Percentiles rank a stretch among this genome's conserved stretches.
Conservation (phyloP, 2,113 vertebrate genomes). For the Carettochelys insculpta region DNA sequence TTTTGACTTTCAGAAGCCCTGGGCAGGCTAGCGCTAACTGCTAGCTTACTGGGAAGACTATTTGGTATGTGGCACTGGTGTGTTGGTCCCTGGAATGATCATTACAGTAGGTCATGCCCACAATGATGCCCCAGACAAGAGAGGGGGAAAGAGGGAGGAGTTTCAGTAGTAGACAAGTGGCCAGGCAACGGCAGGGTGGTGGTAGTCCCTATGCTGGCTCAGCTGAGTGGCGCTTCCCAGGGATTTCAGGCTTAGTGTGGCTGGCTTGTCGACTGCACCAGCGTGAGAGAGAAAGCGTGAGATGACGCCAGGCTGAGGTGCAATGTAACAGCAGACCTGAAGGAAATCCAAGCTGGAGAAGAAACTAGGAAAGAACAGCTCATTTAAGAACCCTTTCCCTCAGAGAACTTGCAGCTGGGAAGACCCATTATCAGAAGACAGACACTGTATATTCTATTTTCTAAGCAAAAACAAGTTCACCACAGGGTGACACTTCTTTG, state of each 20-base stretch:
- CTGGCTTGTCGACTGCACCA: rapidly evolving
- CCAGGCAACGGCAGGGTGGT: not conserved
- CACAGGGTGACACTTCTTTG: not conserved
- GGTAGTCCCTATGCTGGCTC: not conserved
- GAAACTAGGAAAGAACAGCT: not conserved
- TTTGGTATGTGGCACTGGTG: not conserved
- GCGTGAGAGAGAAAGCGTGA: not conserved
- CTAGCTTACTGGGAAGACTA: not conserved
- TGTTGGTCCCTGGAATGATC: not conserved
- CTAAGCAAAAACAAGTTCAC: not conserved
- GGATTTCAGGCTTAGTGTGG: not conserved
- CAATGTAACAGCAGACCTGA: not conserved
- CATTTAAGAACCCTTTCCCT: not conserved
- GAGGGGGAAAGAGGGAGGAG: not conserved
- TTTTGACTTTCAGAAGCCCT: not conserved
- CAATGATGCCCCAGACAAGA: not conserved
- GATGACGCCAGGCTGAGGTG: not conserved
- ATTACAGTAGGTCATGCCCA: rapidly evolving
- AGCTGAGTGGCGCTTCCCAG: not conserved
- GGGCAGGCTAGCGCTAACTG: not conserved
- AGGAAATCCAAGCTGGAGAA: not conserved
- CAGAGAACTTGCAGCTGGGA: not conserved
- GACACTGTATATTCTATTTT: not conserved
- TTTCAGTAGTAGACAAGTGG: not conserved
- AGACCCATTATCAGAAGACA: no score